Evolutionary conservation across 2,888 invertebrate species (phyloP), one percentile per base, ranked within the genome.

Genomic region (Drosophila testacea): DNA sequence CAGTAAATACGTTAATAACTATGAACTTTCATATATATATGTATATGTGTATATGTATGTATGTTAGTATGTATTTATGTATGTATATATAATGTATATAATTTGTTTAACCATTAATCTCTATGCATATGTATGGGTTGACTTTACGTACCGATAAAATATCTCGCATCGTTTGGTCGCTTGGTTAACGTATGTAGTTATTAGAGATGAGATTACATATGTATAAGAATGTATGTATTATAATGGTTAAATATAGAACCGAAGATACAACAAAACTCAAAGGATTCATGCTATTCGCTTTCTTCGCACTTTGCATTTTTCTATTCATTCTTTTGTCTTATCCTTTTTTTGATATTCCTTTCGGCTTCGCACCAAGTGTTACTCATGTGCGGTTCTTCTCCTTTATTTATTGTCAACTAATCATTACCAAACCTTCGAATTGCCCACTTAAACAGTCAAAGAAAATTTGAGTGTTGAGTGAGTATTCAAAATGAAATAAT

Each of bases 81-180:
- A 42, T 69, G n/a, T 51, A 51, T 54, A 27, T 51, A 16, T 59
- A 30, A 39, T 51, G 41, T 46, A 27, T 60, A 16, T 59, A 47
- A 39, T 36, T 63, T 60, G 47, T 75, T 69, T 80, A 83, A 83
- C 61, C 75, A 71, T 86, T 86, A 74, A 69, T 74, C 52, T 63
- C 71, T 87, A 87, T 70, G 81, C 85, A 88, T 84, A 84, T 82
- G 82, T 81, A 71, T 85, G 69, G 65, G 71, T 84, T 70, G 81
- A 87, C 67, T 75, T 66, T 50, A 69, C 64, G 67, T 61, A 70
- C 73, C 81, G 81, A 60, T 44, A 50, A 54, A 48, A 51, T 39
- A 16, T 32, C 41, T 64, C 44, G 52, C 34, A 16, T 63, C 47
- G 54, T 46, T 55, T 55, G 60, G 50, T 69, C 72, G 73, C 63